A percentile compares a stretch with the other conserved stretches of the same genome.
phyloP scores from a whole-genome alignment of 2,113 vertebrate genomes.

The Microtus montanus region DNA sequence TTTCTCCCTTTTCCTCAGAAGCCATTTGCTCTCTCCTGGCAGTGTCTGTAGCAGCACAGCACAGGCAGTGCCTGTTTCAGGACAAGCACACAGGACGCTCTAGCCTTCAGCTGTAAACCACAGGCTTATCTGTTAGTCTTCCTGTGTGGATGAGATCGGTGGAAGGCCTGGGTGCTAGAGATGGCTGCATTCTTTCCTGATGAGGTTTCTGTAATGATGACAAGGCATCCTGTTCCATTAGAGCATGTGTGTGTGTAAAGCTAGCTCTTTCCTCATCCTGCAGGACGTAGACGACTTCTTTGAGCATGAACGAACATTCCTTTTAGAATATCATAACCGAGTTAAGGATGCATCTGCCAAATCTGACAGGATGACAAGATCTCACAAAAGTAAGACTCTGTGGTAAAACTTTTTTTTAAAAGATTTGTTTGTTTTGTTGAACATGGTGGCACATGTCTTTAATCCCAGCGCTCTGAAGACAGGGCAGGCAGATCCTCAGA shows the following conservation, averaged over 20 bases:
- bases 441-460: not conserved
- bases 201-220: not conserved
- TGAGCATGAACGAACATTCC: constrained; percentile 98
- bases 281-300: constrained; percentile 99
- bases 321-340: constrained; percentile 98
- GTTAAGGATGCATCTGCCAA: constrained; percentile 98
- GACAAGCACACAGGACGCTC: not conserved
- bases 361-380: constrained; percentile 98
- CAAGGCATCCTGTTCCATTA: constrained; percentile 24
- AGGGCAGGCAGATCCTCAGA: not conserved
- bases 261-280: constrained; percentile 67
- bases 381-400: constrained; percentile 95
- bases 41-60: not conserved
- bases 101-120: not conserved
- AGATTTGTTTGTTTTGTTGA: not conserved
- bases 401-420: not conserved
- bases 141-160: not conserved
- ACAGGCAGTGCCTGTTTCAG: not conserved
- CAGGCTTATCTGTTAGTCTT: not conserved
- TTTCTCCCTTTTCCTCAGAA: not conserved
- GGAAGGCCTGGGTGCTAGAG: not conserved
- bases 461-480: not conserved
- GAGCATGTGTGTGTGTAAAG: not conserved
- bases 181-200: constrained; percentile 3
- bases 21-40: not conserved